A percentile compares a stretch with the other conserved stretches of the same genome.
Conservation (phyloP, 2,888 invertebrate species). For the Drosophila nigricruria region DNA sequence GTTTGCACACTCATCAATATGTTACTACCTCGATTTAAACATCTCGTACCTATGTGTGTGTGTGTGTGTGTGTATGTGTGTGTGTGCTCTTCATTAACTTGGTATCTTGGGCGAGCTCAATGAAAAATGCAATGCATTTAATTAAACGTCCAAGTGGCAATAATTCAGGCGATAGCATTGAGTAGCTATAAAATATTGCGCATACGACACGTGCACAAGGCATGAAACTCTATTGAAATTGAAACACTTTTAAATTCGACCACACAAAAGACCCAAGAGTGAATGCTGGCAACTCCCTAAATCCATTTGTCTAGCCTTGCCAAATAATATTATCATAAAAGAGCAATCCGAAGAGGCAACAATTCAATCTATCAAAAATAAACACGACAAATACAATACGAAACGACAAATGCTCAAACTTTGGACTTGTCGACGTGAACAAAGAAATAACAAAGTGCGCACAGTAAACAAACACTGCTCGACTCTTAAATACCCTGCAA, state of each 20-base stretch:
- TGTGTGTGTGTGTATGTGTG: conserved; percentile 2
- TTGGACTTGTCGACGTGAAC: not conserved
- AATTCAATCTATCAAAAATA: conserved; percentile 3
- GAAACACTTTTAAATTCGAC: not conserved
- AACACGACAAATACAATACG: conserved; percentile 2
- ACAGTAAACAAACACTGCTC: not conserved
- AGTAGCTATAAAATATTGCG: conserved; percentile 13
- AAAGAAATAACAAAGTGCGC: not conserved
- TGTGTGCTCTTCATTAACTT: conserved; percentile 44
- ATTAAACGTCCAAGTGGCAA: conserved; percentile 36
- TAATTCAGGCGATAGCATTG: conserved; percentile 6
- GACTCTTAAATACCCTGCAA: not conserved
- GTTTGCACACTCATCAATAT: conserved; percentile 74
- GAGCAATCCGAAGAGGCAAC: conserved; percentile 2
- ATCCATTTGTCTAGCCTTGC: not conserved
- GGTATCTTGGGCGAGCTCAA: not conserved
- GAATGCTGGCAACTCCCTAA: not conserved
- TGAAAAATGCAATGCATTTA: conserved; percentile 24
- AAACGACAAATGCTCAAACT: not conserved
- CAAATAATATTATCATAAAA: conserved; percentile 10
- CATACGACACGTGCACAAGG: conserved; percentile 8
- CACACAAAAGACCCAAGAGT: not conserved
- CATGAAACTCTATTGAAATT: conserved; percentile 10
- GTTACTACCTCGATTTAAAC: conserved; percentile 32
- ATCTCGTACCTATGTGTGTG: conserved; percentile 8